phyloP scores from a whole-genome alignment of 2,888 invertebrate species.

The Rhaphigaster nebulosa region DNA sequence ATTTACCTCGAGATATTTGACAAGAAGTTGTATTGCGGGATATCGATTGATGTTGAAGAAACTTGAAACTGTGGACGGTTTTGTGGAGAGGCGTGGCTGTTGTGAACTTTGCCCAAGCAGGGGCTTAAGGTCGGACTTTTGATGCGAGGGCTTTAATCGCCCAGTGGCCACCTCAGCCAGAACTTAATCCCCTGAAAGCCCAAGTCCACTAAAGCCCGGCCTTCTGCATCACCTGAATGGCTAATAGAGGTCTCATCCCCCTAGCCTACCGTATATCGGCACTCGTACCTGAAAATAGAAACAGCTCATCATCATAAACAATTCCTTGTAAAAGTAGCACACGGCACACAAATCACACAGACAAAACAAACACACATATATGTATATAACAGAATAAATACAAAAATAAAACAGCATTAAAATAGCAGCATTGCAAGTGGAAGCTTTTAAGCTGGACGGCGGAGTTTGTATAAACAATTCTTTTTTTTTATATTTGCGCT shows the following conservation, averaged over 20 bases:
- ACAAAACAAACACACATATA: background rate
- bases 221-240: slow-evolving; percentile 28
- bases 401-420: slow-evolving; percentile 45
- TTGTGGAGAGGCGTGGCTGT: slow-evolving; percentile 32
- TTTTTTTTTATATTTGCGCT: background rate
- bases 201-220: background rate
- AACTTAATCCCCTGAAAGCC: slow-evolving; percentile 53
- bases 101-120: slow-evolving; percentile 27
- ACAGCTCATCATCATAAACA: slow-evolving; percentile 47
- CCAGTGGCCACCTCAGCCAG: background rate
- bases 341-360: background rate
- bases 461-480: background rate
- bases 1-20: background rate
- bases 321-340: background rate
- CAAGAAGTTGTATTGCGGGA: slow-evolving; percentile 1
- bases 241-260: background rate
- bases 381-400: slow-evolving; percentile 19
- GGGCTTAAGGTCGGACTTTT: slow-evolving; percentile 37
- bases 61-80: slow-evolving; percentile 26
- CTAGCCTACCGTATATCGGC: background rate
- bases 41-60: slow-evolving; percentile 43
- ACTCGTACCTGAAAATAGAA: slow-evolving; percentile 41
- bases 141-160: slow-evolving; percentile 46
- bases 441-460: slow-evolving; percentile 25
- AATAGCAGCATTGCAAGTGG: slow-evolving; percentile 40